These are phyloP conservation scores for Pseudococcus longispinus DNA, from an alignment of 2,888 invertebrate genomes.

Conservation along the genomic window DNA sequence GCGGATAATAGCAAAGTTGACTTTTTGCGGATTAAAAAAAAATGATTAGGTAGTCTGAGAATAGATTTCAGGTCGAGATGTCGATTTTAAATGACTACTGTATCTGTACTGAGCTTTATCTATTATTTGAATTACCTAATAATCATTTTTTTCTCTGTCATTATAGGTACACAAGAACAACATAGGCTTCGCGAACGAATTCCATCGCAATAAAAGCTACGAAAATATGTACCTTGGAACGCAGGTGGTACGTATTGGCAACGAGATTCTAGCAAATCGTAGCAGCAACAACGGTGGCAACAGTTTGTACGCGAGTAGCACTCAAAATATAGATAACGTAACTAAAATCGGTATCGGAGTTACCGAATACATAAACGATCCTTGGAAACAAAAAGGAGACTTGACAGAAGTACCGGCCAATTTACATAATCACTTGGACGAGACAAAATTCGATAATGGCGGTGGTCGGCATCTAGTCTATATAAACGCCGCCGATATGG, in stretches of 20 bases:
- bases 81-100: too few species aligned
- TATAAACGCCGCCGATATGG: neutral
- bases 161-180: slow-evolving; percentile 16
- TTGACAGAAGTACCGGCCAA: slow-evolving; percentile 26
- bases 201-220: slow-evolving; percentile 9
- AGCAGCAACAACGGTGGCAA: neutral
- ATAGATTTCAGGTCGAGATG: too few species aligned
- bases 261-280: slow-evolving; percentile 61
- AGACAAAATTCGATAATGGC: slow-evolving; percentile 52
- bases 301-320: too few species aligned
- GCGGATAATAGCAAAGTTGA: too few species aligned
- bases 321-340: slow-evolving; percentile 30
- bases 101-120: too few species aligned
- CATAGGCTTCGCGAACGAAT: neutral
- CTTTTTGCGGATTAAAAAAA: too few species aligned
- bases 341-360: slow-evolving; percentile 57
- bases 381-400: slow-evolving; percentile 58
- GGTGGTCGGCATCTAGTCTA: slow-evolving; percentile 38
- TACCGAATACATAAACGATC: slow-evolving; percentile 58
- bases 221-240: slow-evolving; percentile 60
- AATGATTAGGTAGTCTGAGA: too few species aligned
- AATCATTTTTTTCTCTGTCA: neutral
- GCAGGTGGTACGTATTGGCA: slow-evolving; percentile 63
- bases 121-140: neutral
- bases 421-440: slow-evolving; percentile 37